Evolutionary conservation across 2,888 invertebrate species (phyloP).

Genomic region (Drosophila kuntzei): DNA sequence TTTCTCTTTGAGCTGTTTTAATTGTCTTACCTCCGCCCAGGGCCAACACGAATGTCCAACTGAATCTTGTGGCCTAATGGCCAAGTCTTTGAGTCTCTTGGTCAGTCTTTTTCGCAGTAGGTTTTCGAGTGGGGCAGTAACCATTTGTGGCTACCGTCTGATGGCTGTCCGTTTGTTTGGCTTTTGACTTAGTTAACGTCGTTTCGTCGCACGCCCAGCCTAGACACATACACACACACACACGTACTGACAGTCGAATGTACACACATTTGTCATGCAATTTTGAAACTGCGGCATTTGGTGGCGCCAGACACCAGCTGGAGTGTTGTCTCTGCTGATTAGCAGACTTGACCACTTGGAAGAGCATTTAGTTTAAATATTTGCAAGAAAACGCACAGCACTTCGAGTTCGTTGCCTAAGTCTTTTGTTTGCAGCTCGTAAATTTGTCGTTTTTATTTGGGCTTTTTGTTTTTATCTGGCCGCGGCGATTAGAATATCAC

Average conservation of each 20-base stretch:
- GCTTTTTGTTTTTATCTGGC: constrained; percentile 71
- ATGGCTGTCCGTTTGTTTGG: constrained; percentile 80
- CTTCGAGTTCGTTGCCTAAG: constrained; percentile 66
- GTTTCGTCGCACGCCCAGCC: constrained; percentile 38
- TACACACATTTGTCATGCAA: constrained; percentile 68
- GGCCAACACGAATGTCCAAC: constrained; percentile 56
- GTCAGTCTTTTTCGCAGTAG: constrained; percentile 50
- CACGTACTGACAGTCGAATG: constrained; percentile 14
- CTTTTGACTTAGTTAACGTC: constrained; percentile 75
- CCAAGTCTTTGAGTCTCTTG: constrained; percentile 43
- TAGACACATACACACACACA: constrained; percentile 20
- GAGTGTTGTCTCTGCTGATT: constrained; percentile 77
- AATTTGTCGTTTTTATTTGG: constrained; percentile 72
- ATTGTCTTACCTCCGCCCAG: constrained; percentile 49
- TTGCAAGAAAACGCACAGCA: constrained; percentile 22
- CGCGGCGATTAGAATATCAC: constrained; percentile 76
- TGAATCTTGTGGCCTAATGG: constrained; percentile 43
- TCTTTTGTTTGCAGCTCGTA: constrained; percentile 69
- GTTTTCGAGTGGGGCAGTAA: constrained; percentile 52
- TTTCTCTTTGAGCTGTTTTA: constrained; percentile 37
- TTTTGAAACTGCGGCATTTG: constrained; percentile 66
- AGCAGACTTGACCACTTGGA: constrained; percentile 49
- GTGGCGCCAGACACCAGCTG: constrained; percentile 65
- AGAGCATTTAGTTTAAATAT: constrained; percentile 52
- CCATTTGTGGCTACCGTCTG: constrained; percentile 75